Conservation (phyloP, 2,888 invertebrate genomes). For the Himalopsyche japonica region DNA sequence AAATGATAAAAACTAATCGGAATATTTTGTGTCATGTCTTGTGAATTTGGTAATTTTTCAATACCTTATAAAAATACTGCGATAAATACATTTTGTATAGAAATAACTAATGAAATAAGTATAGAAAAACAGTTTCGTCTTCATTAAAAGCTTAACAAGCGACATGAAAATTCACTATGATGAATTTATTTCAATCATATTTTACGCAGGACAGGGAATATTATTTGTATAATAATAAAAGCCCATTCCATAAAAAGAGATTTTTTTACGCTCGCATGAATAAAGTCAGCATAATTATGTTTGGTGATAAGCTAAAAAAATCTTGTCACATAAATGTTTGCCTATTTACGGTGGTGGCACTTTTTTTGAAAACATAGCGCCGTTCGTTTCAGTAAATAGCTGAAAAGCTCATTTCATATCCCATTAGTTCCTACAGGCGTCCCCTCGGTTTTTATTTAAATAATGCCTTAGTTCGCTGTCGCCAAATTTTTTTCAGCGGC, state of each 20-base stretch:
- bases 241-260: neutral
- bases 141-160: neutral
- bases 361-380: slow-evolving; percentile 12
- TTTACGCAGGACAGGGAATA: neutral
- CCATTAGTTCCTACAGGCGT: slow-evolving; percentile 30
- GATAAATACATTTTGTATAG: no score
- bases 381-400: slow-evolving; percentile 30
- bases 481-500: slow-evolving; percentile 13
- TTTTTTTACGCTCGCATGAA: slow-evolving; percentile 5
- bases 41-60: no score
- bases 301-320: slow-evolving; percentile 33
- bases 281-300: slow-evolving; percentile 30
- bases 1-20: no score
- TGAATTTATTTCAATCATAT: neutral
- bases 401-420: slow-evolving; percentile 36
- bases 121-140: no score
- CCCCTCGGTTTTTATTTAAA: slow-evolving; percentile 31
- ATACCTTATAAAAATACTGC: no score
- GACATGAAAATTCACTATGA: neutral
- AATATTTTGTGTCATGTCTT: no score
- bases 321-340: slow-evolving; percentile 30
- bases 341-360: slow-evolving; percentile 17
- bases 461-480: slow-evolving; percentile 15
- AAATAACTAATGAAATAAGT: no score
- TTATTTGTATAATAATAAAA: neutral